A percentile compares a stretch with the other conserved stretches of the same genome.
phyloP scores from a whole-genome alignment of 2,113 vertebrate species.

The Centropus unirufus region DNA sequence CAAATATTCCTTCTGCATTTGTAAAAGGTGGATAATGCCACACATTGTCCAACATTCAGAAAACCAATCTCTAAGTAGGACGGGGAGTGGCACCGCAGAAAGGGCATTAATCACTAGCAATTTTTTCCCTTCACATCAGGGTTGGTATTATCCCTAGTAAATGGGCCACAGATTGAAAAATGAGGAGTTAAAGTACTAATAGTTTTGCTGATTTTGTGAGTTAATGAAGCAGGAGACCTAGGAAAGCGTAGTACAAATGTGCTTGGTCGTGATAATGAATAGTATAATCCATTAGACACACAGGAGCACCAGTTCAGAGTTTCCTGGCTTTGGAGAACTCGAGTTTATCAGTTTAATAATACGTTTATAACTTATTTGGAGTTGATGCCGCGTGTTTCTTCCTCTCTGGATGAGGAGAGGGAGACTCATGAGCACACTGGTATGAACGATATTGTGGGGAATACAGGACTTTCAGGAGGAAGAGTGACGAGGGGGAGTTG shows the following conservation, averaged over 20 bases:
- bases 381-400: background rate
- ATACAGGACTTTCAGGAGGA: background rate
- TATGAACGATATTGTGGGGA: background rate
- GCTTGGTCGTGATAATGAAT: background rate
- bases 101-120: background rate
- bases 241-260: background rate
- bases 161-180: background rate
- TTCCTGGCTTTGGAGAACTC: background rate
- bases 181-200: background rate
- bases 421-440: background rate
- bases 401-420: background rate
- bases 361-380: background rate
- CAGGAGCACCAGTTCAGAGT: background rate
- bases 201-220: conserved; percentile 4
- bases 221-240: background rate
- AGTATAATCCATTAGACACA: background rate
- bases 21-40: background rate
- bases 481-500: background rate
- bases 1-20: background rate
- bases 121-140: background rate
- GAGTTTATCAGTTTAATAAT: background rate
- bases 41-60: background rate
- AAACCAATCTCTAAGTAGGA: background rate
- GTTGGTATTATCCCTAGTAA: background rate
- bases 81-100: background rate